Percentiles rank a stretch among this genome's conserved stretches.
Conservation (phyloP, 2,888 invertebrate species). For the Limnephilus marmoratus region DNA sequence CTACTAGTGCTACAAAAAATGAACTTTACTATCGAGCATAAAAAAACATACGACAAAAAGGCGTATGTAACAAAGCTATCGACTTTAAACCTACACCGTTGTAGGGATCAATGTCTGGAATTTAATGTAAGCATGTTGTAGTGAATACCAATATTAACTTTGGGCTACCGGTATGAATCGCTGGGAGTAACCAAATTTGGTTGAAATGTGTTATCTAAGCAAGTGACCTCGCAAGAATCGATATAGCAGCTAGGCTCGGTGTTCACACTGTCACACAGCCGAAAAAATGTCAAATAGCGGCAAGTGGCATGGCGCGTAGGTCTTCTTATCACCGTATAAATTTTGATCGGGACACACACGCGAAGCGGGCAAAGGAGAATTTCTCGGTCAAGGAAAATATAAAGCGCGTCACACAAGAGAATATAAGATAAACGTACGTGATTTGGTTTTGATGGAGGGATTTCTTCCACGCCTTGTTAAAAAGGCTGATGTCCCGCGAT, state of each 20-base stretch:
- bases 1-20: not conserved
- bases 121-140: not conserved
- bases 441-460: not conserved
- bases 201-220: not conserved
- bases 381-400: conserved; percentile 6
- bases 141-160: not conserved
- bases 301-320: conserved; percentile 9
- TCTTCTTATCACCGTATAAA: not conserved
- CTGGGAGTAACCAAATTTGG: not conserved
- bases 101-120: not conserved
- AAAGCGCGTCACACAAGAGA: not conserved
- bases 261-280: not conserved
- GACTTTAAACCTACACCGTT: not conserved
- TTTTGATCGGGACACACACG: conserved; percentile 18
- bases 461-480: conserved; percentile 10
- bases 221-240: not conserved
- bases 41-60: not conserved
- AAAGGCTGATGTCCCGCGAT: conserved; percentile 16
- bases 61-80: not conserved
- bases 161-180: not conserved
- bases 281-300: not conserved
- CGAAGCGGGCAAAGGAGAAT: not conserved
- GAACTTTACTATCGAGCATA: not conserved
- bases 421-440: conserved; percentile 21
- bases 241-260: not conserved